Base-by-base conservation (phyloP, 2,888 invertebrate species). In the Dysmachus trigonus region DNA sequence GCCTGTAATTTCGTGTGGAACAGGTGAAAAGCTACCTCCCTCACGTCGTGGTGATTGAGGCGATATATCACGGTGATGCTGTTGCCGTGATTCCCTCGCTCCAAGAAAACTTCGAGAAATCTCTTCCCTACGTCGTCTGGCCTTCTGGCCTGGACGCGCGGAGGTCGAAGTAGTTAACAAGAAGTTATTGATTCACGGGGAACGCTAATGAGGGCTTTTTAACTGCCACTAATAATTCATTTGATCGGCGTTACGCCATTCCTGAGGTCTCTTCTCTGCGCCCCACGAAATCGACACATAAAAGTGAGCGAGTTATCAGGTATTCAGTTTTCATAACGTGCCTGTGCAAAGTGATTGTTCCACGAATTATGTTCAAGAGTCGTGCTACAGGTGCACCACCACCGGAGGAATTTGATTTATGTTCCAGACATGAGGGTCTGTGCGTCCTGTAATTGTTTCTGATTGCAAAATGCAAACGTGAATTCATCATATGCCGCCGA, bases 11-110 rank as follows among this genome's bases (percentile, higher is more conserved):
- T 53, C 33, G 31, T 6, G 33, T 53, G 10, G 53, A 81, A 81
- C 81, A 81, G 81, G 81, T 81, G 81, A 81, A 81, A 81, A 81
- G 51, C 18, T 81, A 30, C 81, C 81, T 81, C 81, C 81, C 81
- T 81, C 81, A 81, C 62, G 81, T 62, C 81, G 35, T 81, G 53
- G 33, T 18, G 81, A 33, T 30, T 31, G 31, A 5, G 31, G 81
- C 81, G 31, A 31, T 81, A 81, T 81, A 81, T 81, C 53, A 81
- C 62, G 33, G 53, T 53, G 53, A 53, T 62, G 79, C n/a, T 33
- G 31, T 33, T 73, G 73, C 53, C 31, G 81, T 81, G 33, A 81
- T 81, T 53, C 31, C 81, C 8, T 22, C 53, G 81, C 33, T 79
- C 30, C 7, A 33, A 33, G 62, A 18, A 51, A 62, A 62, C 62